A percentile compares a stretch with the other conserved stretches of the same genome.
These are phyloP conservation scores for Zoroaster sp. DNA, from an alignment of 53 echinoderm and acorn worm genomes.

Conservation along the genomic window DNA sequence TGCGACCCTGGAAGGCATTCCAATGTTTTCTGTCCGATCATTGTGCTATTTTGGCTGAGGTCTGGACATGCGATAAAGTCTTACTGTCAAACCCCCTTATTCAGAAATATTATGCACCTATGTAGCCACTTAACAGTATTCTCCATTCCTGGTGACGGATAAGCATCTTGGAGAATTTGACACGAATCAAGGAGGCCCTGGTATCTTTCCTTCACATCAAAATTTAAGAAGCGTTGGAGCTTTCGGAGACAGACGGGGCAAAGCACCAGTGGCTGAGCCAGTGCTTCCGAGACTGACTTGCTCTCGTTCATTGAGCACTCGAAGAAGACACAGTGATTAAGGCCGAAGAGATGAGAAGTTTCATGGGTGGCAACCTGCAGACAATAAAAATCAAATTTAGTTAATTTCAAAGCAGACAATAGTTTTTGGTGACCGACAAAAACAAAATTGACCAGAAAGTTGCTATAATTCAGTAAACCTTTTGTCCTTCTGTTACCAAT, in stretches of 20 bases:
- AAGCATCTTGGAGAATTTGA: slow-evolving; percentile 55
- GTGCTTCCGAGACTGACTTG: slow-evolving; percentile 69
- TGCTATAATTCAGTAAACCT: no score
- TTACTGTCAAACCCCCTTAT: no score
- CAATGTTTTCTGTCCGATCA: no score
- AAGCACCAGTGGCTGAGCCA: slow-evolving; percentile 81
- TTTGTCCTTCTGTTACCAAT: no score
- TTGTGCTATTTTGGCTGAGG: no score
- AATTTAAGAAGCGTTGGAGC: slow-evolving; percentile 80
- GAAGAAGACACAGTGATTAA: slow-evolving; percentile 94
- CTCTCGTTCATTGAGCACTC: slow-evolving; percentile 96
- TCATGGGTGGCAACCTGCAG: slow-evolving; percentile 91
- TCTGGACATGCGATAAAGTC: no score
- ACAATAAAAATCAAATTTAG: neutral
- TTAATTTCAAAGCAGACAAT: neutral
- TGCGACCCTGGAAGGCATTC: no score
- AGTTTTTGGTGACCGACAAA: no score
- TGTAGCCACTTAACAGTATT: slow-evolving; percentile 64
- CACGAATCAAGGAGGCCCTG: slow-evolving; percentile 51
- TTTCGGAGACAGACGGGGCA: slow-evolving; percentile 95
- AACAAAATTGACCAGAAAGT: no score
- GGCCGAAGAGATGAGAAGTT: slow-evolving; percentile 86
- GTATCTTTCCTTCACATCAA: slow-evolving; percentile 75
- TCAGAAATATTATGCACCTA: slow-evolving; percentile 65
- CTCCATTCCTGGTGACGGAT: slow-evolving; percentile 59